Evolutionary conservation across 1,140 invertebrate genomes (phyloP), one percentile per base, ranked within the genome.

Genomic region (Drosophila lowei): DNA sequence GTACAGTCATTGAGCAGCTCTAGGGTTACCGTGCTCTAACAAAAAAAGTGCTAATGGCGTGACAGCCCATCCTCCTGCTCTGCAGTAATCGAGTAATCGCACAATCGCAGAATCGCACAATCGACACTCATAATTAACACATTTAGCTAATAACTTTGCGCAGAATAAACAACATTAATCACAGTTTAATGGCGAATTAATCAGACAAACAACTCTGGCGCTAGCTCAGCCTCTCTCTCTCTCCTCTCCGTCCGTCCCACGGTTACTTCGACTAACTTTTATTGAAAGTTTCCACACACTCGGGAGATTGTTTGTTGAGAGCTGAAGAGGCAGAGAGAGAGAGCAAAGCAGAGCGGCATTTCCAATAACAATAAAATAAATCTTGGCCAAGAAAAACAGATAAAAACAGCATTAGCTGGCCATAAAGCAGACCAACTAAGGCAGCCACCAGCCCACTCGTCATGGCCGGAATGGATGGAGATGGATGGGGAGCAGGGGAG

Each of bases 351-450:
- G 41, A 73, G 61, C 66, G 61, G 72, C 76, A 71, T 68, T 70
- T 78, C 71, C 71, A 79, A 83, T 86, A 86, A 86, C 83, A 86
- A 86, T 86, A 83, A 86, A 83, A 86, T 86, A 86, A 86, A 86
- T 86, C 78, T 86, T 86, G 74, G 74, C 83, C 78, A 86, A 86
- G 83, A 86, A 71, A 84, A 84, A 86, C 71, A 88, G 83, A 86
- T 88, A 86, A 86, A 88, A 88, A 83, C 70, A 68, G 78, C 83
- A 83, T 86, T 86, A 81, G 74, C 74, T 88, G 77, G 65, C 62
- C 81, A 78, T 86, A 86, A 81, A 86, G 57, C 65, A 81, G 77
- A 63, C 76, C 63, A 74, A 64, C 61, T 73, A 65, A 74, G 53
- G 79, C 78, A 74, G 50, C 34, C 34, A 38, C 21, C 64, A 56